A percentile compares a stretch with the other conserved stretches of the same genome.
phyloP scores from a whole-genome alignment of 92 coral and sea anemone genomes.

The Parazoanthus atlanticus region DNA sequence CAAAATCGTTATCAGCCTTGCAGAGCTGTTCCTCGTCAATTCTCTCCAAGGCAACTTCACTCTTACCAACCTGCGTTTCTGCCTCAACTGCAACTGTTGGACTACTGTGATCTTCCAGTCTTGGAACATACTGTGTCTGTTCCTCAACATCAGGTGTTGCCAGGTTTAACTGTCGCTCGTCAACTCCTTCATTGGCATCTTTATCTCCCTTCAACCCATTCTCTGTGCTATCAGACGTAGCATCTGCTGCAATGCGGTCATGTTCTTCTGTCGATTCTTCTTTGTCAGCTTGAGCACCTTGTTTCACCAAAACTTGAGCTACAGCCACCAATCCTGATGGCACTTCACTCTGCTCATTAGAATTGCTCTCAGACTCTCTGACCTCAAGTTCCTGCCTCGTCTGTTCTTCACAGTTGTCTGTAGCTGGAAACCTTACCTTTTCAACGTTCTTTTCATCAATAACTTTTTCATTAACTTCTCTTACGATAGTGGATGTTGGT shows the following conservation, averaged over 20 bases:
- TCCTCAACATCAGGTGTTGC: not conserved
- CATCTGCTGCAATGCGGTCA: not conserved
- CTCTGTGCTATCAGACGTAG: not conserved
- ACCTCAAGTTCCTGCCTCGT: not conserved
- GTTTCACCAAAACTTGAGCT: not conserved
- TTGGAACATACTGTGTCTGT: not conserved
- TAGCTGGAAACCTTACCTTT: not conserved
- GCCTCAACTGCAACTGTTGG: not conserved
- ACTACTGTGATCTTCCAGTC: too few relatives aligned
- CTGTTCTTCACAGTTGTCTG: not conserved
- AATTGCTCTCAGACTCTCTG: not conserved
- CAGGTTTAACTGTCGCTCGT: not conserved
- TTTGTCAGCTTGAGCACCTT: not conserved
- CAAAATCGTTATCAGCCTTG: not conserved
- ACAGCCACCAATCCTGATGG: not conserved
- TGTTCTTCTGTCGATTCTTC: not conserved
- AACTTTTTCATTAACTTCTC: not conserved
- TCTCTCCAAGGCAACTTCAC: constrained; percentile 2
- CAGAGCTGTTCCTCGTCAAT: not conserved
- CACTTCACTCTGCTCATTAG: not conserved
- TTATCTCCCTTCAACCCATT: not conserved
- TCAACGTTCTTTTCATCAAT: not conserved
- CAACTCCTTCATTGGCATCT: not conserved
- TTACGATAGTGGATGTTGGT: not conserved
- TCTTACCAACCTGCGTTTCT: not conserved